These are phyloP conservation scores for Etheostoma perlongum DNA, from an alignment of 2,797 vertebrate genomes.

Conservation along the genomic window DNA sequence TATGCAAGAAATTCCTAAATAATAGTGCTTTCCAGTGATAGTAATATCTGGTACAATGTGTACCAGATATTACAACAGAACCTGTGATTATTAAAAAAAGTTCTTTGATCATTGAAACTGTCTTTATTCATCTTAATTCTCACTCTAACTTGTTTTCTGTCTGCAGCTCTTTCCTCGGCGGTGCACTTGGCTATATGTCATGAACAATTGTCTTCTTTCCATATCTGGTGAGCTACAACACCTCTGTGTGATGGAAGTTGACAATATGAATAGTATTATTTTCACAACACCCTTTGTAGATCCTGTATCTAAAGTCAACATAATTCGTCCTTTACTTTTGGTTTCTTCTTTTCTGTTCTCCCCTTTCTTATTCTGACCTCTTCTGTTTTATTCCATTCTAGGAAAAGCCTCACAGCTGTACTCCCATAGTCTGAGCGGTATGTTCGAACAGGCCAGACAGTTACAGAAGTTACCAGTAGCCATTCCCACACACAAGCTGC, in stretches of 20 bases:
- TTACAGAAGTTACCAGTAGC: slow-evolving; percentile 96
- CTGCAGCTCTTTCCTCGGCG: slow-evolving; percentile 94
- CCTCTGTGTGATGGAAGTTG: neutral
- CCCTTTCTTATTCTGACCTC: neutral
- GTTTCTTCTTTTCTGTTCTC: neutral
- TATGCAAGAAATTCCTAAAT: neutral
- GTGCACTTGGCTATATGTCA: slow-evolving; percentile 98
- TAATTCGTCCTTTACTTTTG: neutral
- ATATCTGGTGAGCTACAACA: slow-evolving; percentile 92
- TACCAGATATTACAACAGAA: no score
- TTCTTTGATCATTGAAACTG: neutral
- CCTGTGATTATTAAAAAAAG: no score
- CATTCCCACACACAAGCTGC: slow-evolving; percentile 97
- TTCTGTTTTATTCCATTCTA: slow-evolving; percentile 57
- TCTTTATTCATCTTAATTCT: neutral
- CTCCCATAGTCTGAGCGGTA: slow-evolving; percentile 93
- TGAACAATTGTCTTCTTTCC: slow-evolving; percentile 97
- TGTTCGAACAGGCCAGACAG: slow-evolving; percentile 97
- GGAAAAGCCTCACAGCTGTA: slow-evolving; percentile 99
- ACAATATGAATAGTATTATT: neutral
- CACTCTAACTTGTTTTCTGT: neutral
- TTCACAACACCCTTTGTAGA: neutral
- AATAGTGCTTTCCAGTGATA: neutral
- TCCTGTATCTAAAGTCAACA: neutral
- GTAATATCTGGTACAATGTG: no score